Evolutionary conservation across 2,113 vertebrate species (phyloP).

Genomic region (Lipophrys pholis): DNA sequence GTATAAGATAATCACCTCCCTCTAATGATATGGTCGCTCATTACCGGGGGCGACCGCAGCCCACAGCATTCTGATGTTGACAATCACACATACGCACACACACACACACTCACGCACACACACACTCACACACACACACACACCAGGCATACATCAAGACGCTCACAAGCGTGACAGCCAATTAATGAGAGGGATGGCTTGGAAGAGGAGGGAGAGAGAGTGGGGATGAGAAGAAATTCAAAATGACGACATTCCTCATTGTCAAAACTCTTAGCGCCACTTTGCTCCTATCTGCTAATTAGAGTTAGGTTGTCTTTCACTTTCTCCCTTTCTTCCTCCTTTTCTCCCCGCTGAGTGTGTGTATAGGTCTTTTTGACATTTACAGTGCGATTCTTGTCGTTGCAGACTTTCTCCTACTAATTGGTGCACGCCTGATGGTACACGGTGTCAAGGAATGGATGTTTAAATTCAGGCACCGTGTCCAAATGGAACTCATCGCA

Average conservation of each 20-base stretch:
- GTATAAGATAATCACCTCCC: slow-evolving; percentile 59
- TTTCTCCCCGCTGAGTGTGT: slow-evolving; percentile 12
- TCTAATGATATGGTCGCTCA: slow-evolving; percentile 65
- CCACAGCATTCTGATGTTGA: slow-evolving; percentile 54
- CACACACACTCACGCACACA: neutral
- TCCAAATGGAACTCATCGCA: neutral
- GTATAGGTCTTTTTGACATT: slow-evolving; percentile 47
- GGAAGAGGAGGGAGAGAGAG: slow-evolving; percentile 27
- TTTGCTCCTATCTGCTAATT: slow-evolving; percentile 67
- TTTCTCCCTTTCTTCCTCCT: neutral
- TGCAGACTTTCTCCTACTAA: slow-evolving; percentile 40
- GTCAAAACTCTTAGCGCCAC: slow-evolving; percentile 60
- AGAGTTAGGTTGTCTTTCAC: slow-evolving; percentile 46
- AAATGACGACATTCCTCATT: slow-evolving; percentile 62
- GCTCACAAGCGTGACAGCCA: slow-evolving; percentile 48
- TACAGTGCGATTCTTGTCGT: slow-evolving; percentile 16
- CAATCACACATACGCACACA: slow-evolving; percentile 23
- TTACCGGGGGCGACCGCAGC: slow-evolving; percentile 36
- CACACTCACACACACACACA: slow-evolving; percentile 8
- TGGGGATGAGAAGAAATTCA: slow-evolving; percentile 15
- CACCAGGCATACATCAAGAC: slow-evolving; percentile 41
- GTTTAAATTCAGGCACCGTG: slow-evolving; percentile 5
- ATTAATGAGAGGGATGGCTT: slow-evolving; percentile 56
- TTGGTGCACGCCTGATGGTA: slow-evolving; percentile 30
- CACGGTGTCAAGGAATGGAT: neutral